These are phyloP conservation scores for Cepaea hortensis DNA, from an alignment of 2,888 invertebrate genomes.

Conservation along the genomic window DNA sequence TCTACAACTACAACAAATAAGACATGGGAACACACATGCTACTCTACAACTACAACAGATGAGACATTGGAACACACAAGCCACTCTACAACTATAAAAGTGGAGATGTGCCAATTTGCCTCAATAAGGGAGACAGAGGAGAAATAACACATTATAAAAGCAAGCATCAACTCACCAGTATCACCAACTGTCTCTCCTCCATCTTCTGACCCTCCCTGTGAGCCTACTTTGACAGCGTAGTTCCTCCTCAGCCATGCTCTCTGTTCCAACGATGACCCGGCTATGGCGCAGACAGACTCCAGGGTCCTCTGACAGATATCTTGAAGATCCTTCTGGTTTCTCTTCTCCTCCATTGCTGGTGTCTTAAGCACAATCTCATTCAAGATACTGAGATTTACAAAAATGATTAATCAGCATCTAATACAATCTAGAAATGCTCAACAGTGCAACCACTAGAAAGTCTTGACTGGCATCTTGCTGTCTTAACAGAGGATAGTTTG, in stretches of 20 bases:
- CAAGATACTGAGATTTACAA: conserved; percentile 79
- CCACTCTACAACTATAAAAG: no score
- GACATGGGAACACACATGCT: no score
- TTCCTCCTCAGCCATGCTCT: conserved; percentile 91
- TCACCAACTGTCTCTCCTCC: conserved; percentile 60
- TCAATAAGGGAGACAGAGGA: no score
- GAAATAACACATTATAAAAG: no score
- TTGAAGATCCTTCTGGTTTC: conserved; percentile 87
- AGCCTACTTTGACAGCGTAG: conserved; percentile 83
- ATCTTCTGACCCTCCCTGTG: conserved; percentile 72
- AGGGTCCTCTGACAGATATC: conserved; percentile 81
- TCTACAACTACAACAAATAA: no score
- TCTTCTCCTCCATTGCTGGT: conserved; percentile 85
- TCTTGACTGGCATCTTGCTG: no score
- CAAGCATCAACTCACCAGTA: conserved; percentile 43
- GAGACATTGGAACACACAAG: no score
- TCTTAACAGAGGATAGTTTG: no score
- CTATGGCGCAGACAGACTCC: conserved; percentile 88
- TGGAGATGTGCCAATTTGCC: no score
- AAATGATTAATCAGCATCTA: background rate
- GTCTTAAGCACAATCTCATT: conserved; percentile 90
- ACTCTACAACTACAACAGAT: no score
- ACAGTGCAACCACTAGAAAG: no score
- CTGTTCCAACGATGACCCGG: conserved; percentile 91
- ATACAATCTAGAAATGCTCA: background rate